phyloP scores from a whole-genome alignment of 2,797 vertebrate genomes.

The Chelmon rostratus region DNA sequence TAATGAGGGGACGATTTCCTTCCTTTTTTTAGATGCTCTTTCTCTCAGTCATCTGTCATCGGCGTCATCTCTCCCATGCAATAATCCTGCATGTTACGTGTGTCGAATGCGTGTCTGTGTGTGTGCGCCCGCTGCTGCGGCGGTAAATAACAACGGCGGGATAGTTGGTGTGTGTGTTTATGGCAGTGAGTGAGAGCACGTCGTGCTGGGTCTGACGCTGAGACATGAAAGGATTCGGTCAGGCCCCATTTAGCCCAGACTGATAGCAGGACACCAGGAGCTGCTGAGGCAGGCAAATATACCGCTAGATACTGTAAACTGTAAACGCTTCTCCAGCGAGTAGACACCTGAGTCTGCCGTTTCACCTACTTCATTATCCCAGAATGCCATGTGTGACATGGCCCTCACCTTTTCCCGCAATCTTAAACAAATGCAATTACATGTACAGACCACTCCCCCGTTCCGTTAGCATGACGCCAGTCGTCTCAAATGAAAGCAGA shows the following conservation, averaged over 20 bases:
- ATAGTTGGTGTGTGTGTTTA: slow-evolving; percentile 72
- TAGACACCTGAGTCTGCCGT: slow-evolving; percentile 61
- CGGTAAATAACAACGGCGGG: slow-evolving; percentile 81
- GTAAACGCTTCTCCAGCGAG: slow-evolving; percentile 52
- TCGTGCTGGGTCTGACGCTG: slow-evolving; percentile 81
- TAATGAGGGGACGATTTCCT: slow-evolving; percentile 85
- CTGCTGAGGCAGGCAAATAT: slow-evolving; percentile 76
- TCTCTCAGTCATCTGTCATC: slow-evolving; percentile 81
- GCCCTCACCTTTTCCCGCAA: slow-evolving; percentile 74
- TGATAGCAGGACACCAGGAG: slow-evolving; percentile 83
- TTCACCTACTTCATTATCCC: slow-evolving; percentile 69
- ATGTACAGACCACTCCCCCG: slow-evolving; percentile 61
- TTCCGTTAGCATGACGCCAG: slow-evolving; percentile 68
- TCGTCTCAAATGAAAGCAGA: slow-evolving; percentile 62
- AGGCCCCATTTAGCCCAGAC: slow-evolving; percentile 87
- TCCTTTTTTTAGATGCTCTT: slow-evolving; percentile 80
- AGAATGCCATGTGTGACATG: slow-evolving; percentile 57
- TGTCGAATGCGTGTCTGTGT: slow-evolving; percentile 14
- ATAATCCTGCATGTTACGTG: slow-evolving; percentile 54
- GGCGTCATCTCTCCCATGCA: slow-evolving; percentile 76
- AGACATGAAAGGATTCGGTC: slow-evolving; percentile 85
- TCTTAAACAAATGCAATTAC: slow-evolving; percentile 78
- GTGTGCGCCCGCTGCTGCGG: slow-evolving; percentile 25
- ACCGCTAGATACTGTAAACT: slow-evolving; percentile 72
- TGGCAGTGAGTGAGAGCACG: slow-evolving; percentile 78